Base-by-base conservation (phyloP, 2,888 invertebrate species). In the Danaus chrysippus region DNA sequence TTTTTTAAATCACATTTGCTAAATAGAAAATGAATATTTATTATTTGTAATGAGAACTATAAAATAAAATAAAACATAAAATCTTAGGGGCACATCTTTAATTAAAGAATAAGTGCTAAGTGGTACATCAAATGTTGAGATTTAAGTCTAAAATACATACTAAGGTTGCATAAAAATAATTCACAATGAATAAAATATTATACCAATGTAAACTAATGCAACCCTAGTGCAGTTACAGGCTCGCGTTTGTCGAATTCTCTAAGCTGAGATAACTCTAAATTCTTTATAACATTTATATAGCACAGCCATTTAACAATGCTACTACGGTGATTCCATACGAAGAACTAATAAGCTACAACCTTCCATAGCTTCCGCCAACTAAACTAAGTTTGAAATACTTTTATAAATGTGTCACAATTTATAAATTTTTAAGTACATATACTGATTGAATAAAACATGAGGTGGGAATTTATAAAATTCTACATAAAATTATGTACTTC, bases 261-360 rank as follows among this genome's bases (percentile, higher is more conserved):
- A 69, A 67, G 67, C 65, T 62, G 58, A 64, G 54, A 58, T 62
- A 66, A 64, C 66, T 69, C 62, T 68, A 61, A 67, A 59, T 55
- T 56, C 65, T 61, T 42, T 61, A 68, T 57, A 68, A 69, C 61
- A 70, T 34, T 67, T 67, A 70, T 59, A 61, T 67, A 71, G 83
- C 87, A 87, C 87, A 87, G 87, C 87, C 87, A 83, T 85, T 79
- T 73, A 79, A 75, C 73, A 81, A 58, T 67, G 66, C 64, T 78
- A 77, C 77, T 78, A 71, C 73, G 68, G 71, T 81, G 82, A 81
- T 75, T 73, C 71, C 71, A 74, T 84, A 82, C 83, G 83, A 77
- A 71, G 62, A 64, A 67, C 73, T 64, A 53, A 63, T 73, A 76
- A 75, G 69, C 71, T 71, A 74, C 70, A 70, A 72, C 70, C 62